Conservation (phyloP, 2,113 vertebrate genomes). For the Galeopterus variegatus region DNA sequence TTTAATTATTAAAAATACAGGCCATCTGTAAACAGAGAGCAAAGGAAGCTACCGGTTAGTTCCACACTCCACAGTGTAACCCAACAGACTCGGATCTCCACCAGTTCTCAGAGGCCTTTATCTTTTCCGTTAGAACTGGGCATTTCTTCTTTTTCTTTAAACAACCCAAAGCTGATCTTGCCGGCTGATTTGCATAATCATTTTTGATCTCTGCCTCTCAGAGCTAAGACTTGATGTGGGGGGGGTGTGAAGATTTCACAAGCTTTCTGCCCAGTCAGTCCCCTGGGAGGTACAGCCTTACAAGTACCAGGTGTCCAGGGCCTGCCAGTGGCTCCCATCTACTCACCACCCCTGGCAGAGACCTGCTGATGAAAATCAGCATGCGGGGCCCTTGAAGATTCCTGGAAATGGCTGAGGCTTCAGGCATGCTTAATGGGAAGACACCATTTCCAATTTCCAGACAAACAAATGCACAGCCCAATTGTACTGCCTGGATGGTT, state of each 20-base stretch:
- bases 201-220: neutral
- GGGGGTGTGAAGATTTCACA: neutral
- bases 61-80: neutral
- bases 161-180: neutral
- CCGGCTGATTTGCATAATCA: neutral
- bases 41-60: neutral
- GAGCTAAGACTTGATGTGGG: neutral
- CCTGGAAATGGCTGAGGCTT: neutral
- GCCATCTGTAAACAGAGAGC: neutral
- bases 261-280: fast-evolving
- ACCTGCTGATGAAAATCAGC: neutral
- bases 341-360: neutral
- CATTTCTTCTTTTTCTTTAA: neutral
- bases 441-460: constrained; percentile 52
- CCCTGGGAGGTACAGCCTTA: neutral
- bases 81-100: neutral
- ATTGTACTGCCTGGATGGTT: constrained; percentile 62
- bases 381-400: fast-evolving
- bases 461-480: constrained; percentile 77
- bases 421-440: constrained; percentile 38
- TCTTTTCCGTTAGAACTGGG: neutral
- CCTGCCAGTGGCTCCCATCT: neutral
- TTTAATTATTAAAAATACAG: no score
- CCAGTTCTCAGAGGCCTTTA: neutral
- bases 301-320: neutral